Conservation (phyloP, 2,113 vertebrate species). For the Elgaria multicarinata region DNA sequence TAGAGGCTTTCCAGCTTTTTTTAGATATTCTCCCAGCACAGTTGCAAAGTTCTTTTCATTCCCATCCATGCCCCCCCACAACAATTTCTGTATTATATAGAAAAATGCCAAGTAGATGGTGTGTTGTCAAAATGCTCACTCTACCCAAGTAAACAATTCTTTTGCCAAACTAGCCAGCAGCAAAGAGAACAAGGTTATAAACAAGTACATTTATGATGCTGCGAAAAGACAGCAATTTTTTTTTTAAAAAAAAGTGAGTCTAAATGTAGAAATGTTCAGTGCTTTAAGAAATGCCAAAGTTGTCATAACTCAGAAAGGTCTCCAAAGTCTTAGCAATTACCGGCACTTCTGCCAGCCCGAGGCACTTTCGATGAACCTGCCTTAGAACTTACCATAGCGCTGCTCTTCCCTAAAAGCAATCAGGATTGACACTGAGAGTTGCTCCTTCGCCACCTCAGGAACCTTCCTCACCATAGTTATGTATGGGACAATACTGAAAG, state of each 20-base stretch:
- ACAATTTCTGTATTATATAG: background rate
- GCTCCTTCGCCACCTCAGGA: background rate
- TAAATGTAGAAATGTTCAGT: background rate
- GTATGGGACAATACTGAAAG: background rate
- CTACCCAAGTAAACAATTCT: background rate
- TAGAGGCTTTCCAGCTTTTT: background rate
- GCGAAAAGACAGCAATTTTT: background rate
- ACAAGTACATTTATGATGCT: background rate
- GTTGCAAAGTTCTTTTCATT: background rate
- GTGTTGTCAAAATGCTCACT: background rate
- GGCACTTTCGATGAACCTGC: background rate
- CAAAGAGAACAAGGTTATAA: background rate
- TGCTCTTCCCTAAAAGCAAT: background rate
- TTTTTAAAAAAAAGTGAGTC: too few species aligned
- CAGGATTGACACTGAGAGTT: background rate
- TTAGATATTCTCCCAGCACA: background rate
- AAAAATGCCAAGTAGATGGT: background rate
- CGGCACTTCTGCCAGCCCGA: background rate
- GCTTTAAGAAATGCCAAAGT: background rate
- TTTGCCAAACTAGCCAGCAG: slow-evolving; percentile 9
- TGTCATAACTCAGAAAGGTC: background rate
- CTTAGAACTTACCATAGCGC: background rate
- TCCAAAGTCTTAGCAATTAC: background rate
- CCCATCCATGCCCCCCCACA: background rate
- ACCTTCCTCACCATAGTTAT: background rate